A percentile compares a stretch with the other conserved stretches of the same genome.
phyloP scores from a whole-genome alignment of 2,113 vertebrate genomes.

The Corvus hawaiiensis region DNA sequence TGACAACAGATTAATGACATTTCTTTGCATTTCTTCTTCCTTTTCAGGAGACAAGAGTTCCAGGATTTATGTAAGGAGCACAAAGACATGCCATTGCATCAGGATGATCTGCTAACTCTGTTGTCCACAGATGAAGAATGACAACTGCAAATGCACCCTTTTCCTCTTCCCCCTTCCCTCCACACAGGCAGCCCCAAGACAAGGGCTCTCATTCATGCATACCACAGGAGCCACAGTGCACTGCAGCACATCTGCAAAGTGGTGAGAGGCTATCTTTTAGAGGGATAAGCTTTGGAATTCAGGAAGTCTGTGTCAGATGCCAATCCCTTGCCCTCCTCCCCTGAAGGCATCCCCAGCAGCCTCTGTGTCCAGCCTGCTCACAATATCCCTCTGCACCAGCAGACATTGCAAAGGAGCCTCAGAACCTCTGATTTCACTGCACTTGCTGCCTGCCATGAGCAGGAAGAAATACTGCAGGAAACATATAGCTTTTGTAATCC shows the following conservation, averaged over 20 bases:
- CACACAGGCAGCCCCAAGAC: neutral
- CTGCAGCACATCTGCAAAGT: neutral
- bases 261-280: neutral
- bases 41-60: neutral
- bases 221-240: neutral
- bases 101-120: neutral
- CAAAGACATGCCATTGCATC: neutral
- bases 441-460: neutral
- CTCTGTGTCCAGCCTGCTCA: neutral
- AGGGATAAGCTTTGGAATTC: slow-evolving; percentile 19
- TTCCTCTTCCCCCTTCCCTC: neutral
- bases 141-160: neutral
- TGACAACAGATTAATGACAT: neutral
- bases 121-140: neutral
- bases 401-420: neutral
- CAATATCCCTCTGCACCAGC: neutral
- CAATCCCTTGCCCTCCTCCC: neutral
- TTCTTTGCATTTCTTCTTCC: neutral
- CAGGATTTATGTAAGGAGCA: neutral
- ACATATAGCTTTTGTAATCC: neutral
- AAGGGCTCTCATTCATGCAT: neutral
- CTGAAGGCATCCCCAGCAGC: neutral
- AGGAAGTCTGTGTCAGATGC: slow-evolving; percentile 14
- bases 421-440: neutral
- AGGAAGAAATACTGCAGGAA: neutral